Conservation (phyloP, 2,797 vertebrate species). For the Pseudomugil gertrudae region DNA sequence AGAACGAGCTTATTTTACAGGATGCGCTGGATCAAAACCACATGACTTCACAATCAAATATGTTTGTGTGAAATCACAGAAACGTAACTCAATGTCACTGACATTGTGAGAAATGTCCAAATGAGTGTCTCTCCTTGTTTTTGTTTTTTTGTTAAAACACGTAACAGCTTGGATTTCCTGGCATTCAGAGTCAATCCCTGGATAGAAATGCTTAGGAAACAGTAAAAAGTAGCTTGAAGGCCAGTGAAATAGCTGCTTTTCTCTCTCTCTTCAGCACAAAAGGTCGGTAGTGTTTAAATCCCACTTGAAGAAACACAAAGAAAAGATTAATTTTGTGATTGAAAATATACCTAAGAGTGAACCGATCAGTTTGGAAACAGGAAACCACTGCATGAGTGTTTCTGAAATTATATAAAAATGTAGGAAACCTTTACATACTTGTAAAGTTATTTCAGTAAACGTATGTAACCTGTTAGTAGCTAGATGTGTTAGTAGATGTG, state of each 20-base stretch:
- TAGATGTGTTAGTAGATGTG: too few relatives aligned
- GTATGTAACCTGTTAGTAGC: background rate
- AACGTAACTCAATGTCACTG: slow-evolving; percentile 13
- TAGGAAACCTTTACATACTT: background rate
- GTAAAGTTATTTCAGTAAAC: background rate
- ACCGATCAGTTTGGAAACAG: background rate
- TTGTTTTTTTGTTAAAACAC: background rate
- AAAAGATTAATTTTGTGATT: background rate
- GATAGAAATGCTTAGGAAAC: too few relatives aligned
- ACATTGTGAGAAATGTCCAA: slow-evolving; percentile 20
- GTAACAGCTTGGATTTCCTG: background rate
- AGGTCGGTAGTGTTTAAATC: too few relatives aligned
- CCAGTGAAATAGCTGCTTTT: background rate
- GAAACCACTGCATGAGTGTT: background rate
- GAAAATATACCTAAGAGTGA: background rate
- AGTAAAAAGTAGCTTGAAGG: background rate
- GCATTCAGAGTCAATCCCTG: background rate
- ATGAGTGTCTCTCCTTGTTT: background rate
- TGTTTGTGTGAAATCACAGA: background rate
- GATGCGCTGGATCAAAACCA: slow-evolving; percentile 21
- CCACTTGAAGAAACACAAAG: background rate
- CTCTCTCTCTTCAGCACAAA: too few relatives aligned
- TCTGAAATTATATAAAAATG: background rate
- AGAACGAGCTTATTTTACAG: slow-evolving; percentile 2
- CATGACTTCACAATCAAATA: slow-evolving; percentile 18